These are phyloP conservation scores for Cataglyphis rosenhaueri DNA, from an alignment of 2,888 invertebrate genomes.

Conservation along the genomic window DNA sequence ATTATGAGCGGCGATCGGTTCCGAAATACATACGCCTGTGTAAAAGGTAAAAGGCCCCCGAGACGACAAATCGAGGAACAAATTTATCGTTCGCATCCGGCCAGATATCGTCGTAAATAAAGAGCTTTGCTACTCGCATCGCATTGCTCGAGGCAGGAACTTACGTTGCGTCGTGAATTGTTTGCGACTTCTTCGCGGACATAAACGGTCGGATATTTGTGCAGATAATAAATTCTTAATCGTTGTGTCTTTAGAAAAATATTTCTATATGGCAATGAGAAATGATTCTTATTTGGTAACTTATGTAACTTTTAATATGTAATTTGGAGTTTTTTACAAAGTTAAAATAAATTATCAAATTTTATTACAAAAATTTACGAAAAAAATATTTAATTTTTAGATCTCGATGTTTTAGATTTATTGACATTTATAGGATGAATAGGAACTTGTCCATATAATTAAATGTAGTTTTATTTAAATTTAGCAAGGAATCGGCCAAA, in stretches of 20 bases:
- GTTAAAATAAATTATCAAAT: not conserved
- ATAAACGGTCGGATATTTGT: not conserved
- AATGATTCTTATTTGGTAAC: not conserved
- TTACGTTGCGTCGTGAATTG: constrained; percentile 30
- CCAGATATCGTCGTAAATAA: constrained; percentile 58
- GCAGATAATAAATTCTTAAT: constrained; percentile 36
- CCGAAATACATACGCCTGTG: constrained; percentile 46
- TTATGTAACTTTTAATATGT: not conserved
- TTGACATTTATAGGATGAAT: not conserved
- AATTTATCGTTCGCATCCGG: constrained; percentile 64
- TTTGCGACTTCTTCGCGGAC: constrained; percentile 35
- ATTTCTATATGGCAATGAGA: constrained; percentile 3
- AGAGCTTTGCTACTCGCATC: constrained; percentile 52
- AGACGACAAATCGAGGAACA: constrained; percentile 39
- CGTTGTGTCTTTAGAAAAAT: constrained; percentile 1
- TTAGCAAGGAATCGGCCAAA: not conserved
- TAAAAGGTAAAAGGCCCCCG: constrained; percentile 38
- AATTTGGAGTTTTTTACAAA: not conserved
- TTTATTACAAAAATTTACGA: not conserved
- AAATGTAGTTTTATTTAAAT: constrained; percentile 20
- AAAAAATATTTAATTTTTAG: too few species aligned
- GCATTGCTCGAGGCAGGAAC: constrained; percentile 27
- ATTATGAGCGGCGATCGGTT: constrained; percentile 65
- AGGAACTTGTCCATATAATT: constrained; percentile 22
- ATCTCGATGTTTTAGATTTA: too few species aligned